Conservation (phyloP, 2,888 invertebrate genomes). For the Caenorhabditis sp. region DNA sequence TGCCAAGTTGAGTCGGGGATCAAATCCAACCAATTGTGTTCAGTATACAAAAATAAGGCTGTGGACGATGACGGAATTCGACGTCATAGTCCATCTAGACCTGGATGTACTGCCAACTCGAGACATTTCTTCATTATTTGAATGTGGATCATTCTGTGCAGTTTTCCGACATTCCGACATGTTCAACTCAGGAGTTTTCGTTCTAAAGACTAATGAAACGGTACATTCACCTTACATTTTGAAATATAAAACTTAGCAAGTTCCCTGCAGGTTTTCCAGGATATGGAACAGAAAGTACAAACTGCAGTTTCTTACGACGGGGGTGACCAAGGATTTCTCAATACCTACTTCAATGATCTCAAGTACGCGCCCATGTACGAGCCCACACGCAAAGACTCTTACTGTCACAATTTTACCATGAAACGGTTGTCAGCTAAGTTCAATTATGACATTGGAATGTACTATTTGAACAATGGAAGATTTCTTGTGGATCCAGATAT, state of each 20-base stretch:
- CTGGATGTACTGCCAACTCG: conserved; percentile 66
- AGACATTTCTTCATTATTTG: conserved; percentile 63
- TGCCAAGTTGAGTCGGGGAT: too few relatives aligned
- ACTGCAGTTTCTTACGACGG: conserved; percentile 70
- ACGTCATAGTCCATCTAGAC: conserved; percentile 67
- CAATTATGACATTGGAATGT: conserved; percentile 76
- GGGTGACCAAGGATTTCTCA: conserved; percentile 76
- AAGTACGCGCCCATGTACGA: conserved; percentile 71
- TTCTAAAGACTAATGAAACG: conserved; percentile 68
- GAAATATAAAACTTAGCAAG: neutral
- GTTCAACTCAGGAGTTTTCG: conserved; percentile 76
- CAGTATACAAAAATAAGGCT: conserved; percentile 75
- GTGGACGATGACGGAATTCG: conserved; percentile 72
- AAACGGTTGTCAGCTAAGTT: conserved; percentile 65
- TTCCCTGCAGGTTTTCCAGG: conserved; percentile 62
- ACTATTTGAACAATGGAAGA: conserved; percentile 70
- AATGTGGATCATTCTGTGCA: conserved; percentile 73
- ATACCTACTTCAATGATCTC: conserved; percentile 69
- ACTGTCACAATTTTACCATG: conserved; percentile 20
- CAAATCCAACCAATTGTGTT: conserved; percentile 36
- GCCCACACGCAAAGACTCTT: conserved; percentile 20
- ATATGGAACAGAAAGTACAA: conserved; percentile 63
- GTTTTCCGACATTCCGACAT: conserved; percentile 73
- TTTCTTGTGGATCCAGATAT: conserved; percentile 68
- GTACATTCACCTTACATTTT: conserved; percentile 41